phyloP scores from a whole-genome alignment of 2,888 invertebrate species.

The Epirrita christyi region DNA sequence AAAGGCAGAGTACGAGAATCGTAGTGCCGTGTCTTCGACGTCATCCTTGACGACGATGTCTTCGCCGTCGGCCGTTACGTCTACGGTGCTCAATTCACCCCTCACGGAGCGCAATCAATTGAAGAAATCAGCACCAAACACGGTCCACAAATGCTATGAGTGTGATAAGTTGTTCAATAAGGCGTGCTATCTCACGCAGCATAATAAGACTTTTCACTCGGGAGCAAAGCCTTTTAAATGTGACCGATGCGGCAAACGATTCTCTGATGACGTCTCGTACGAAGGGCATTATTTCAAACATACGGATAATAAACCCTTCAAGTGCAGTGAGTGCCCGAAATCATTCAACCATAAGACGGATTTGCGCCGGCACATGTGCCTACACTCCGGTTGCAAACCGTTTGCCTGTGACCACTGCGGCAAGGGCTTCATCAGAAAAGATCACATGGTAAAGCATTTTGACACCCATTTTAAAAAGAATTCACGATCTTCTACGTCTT shows the following conservation, averaged over 20 bases:
- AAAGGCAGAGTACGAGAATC: constrained; percentile 70
- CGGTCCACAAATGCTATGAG: constrained; percentile 89
- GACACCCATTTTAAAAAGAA: constrained; percentile 90
- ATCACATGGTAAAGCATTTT: constrained; percentile 95
- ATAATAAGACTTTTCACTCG: constrained; percentile 95
- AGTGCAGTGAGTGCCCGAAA: constrained; percentile 93
- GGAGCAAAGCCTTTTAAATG: constrained; percentile 95
- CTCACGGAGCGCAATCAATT: constrained; percentile 74
- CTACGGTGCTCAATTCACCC: constrained; percentile 73
- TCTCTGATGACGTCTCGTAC: constrained; percentile 88
- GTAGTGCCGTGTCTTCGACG: constrained; percentile 64
- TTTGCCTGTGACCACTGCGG: constrained; percentile 92
- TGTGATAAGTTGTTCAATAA: constrained; percentile 94
- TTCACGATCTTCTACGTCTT: constrained; percentile 62
- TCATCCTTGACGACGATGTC: constrained; percentile 59
- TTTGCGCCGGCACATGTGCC: constrained; percentile 92
- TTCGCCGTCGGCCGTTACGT: constrained; percentile 69
- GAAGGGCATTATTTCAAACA: constrained; percentile 91
- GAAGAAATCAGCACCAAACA: constrained; percentile 59
- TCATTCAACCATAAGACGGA: constrained; percentile 97
- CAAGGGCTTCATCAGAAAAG: constrained; percentile 95
- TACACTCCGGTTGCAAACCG: constrained; percentile 94
- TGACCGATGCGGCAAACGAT: constrained; percentile 93
- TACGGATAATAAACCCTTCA: constrained; percentile 92
- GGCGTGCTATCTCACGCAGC: constrained; percentile 95